Evolutionary conservation across 1,140 invertebrate species (phyloP), one percentile per base, ranked within the genome.

Genomic region (Pachypsylla venusta): DNA sequence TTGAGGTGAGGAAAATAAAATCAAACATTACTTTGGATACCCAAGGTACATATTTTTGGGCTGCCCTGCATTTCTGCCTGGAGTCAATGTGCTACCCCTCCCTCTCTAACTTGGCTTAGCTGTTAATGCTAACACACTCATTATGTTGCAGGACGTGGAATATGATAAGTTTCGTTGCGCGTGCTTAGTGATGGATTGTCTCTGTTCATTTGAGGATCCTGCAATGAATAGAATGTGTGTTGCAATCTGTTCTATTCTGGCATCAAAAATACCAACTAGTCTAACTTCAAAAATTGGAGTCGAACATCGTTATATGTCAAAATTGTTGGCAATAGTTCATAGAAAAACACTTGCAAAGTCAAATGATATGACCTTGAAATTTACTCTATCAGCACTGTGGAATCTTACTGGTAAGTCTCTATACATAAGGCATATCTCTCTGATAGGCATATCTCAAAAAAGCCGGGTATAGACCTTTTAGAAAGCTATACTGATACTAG

Each of bases 141-240:
- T 22, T 1, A 20, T n/a, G 19, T 57, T 60, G 7, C 83, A 86
- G 62, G 81, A 84, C 64, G 80, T 84, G n/a, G 74, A 76, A 53
- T 87, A 88, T 73, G 82, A 88, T 65, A 78, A 82, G 62, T 87
- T 77, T 63, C 76, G 79, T 53, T 87, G 84, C 70, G 84, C 84
- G 2, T 76, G 75, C 67, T 74, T 86, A 42, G 85, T 87, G n/a
- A 76, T 88, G 74, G 83, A 87, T 66, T 84, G 81, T 67, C 70
- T 89, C 1, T 84, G 83, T 64, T 70, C 75, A 3, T 87, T 86
- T 69, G 79, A 85, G 53, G 85, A 87, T 66, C 69, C 77, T 10
- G 81, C 82, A 28, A 85, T 87, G 80, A 83, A 84, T 67, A 74
- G 85, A 55, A 87, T 89, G 84, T 84, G 83, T 39, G 85, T 89